These are phyloP conservation scores for Latrodectus elegans DNA, from an alignment of 2,888 invertebrate genomes.

Conservation along the genomic window DNA sequence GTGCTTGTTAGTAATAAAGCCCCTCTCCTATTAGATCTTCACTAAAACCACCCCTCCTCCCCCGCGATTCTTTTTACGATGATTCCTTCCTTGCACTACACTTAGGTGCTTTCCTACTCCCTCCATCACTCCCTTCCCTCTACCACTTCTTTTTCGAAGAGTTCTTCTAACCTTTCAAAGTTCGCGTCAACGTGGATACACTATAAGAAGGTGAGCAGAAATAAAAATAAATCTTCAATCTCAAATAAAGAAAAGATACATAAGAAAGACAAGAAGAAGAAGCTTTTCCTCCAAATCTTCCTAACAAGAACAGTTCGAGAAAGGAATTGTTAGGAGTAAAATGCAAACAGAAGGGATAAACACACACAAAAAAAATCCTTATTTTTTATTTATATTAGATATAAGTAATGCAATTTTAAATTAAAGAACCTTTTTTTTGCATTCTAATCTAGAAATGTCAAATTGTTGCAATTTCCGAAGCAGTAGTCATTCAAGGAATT, in stretches of 20 bases:
- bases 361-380: no score
- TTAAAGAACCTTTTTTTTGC: no score
- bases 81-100: conserved; percentile 50
- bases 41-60: conserved; percentile 36
- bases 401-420: no score
- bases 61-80: conserved; percentile 26
- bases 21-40: conserved; percentile 34
- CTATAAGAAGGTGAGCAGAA: conserved; percentile 15
- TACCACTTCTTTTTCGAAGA: conserved; percentile 27
- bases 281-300: no score
- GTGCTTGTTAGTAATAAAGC: conserved; percentile 56
- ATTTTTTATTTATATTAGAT: no score
- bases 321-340: no score
- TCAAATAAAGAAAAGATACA: not conserved
- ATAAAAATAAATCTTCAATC: not conserved
- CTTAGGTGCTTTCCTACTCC: conserved; percentile 10
- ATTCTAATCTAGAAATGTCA: no score
- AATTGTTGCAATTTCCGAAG: no score
- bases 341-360: no score
- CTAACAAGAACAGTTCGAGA: no score
- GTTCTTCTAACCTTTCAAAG: conserved; percentile 65
- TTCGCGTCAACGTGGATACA: conserved; percentile 62
- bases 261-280: no score
- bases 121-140: not conserved
- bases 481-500: no score